These are phyloP conservation scores for Carollia perspicillata DNA, from an alignment of 2,113 vertebrate species.

Conservation along the genomic window DNA sequence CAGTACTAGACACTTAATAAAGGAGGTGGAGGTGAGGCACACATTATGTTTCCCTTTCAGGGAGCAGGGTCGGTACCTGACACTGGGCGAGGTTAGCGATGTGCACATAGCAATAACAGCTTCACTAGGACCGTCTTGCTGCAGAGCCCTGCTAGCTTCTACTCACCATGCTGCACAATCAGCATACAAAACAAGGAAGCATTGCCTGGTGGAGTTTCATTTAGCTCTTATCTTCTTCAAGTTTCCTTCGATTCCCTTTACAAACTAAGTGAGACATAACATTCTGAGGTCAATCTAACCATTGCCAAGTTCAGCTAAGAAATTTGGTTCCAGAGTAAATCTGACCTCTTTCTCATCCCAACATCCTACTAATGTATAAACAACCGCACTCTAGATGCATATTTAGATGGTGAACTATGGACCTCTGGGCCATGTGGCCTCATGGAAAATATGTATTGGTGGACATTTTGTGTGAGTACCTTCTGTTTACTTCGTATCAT, in stretches of 20 bases:
- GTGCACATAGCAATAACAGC: no score
- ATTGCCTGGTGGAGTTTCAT: neutral
- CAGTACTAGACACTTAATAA: neutral
- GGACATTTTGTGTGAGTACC: neutral
- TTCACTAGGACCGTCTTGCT: neutral
- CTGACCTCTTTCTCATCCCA: neutral
- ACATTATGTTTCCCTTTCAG: neutral
- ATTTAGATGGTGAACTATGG: neutral
- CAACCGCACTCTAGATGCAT: neutral
- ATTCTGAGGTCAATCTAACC: neutral
- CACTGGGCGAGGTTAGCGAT: neutral
- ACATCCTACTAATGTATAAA: neutral
- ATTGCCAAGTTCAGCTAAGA: neutral
- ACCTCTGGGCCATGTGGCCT: neutral
- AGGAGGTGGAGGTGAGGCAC: neutral
- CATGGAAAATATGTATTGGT: neutral
- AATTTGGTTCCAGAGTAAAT: neutral
- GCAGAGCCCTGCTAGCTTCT: neutral
- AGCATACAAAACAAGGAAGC: neutral
- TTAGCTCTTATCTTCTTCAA: neutral
- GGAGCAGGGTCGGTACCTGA: neutral
- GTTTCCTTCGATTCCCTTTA: neutral
- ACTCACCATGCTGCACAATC: rapidly evolving
- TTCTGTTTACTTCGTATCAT: neutral
- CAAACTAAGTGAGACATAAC: neutral